Base-by-base conservation (phyloP, 2,113 vertebrate genomes). In the Acrocephalus kingi region DNA sequence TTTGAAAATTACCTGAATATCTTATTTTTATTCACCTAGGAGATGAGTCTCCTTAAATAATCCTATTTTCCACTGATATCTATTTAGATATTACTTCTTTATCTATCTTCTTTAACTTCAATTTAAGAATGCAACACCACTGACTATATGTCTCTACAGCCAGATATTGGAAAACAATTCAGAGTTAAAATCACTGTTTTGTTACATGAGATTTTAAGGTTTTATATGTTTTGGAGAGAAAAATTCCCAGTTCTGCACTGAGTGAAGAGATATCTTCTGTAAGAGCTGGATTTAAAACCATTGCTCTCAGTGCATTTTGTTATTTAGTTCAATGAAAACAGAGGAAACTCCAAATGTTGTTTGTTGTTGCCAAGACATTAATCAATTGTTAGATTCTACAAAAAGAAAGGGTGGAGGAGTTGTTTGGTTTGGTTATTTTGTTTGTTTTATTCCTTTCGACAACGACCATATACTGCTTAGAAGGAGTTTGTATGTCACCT, bases 1-100 rank as follows among this genome's bases (percentile, higher is more conserved):
- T 97, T 91, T 95, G 93, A 97, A 97, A 97, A 97, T 97, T 96
- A 96, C 92, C 72, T 85, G 97, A 95, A 97, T 97, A 96, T 95
- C 86, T 96, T 96, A 90, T 97, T 96, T 97, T 97, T 96, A 96
- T 96, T 87, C 66, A 96, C 84, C 94, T 80, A 89, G 88, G 73
- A 93, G 71, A 96, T 56, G 55, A 94, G 79, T 89, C 88, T 94
- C 74, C 82, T 97, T 93, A 96, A 96, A 95, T 94, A 97, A 95
- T 97, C 76, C 76, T 49, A 83, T 97, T 97, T 96, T 88, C 84
- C 67, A 90, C 39, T 86, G 91, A 89, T 93, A 95, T 56, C 83
- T 66, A 94, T 96, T 96, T 87, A 81, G 87, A 82, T 89, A 94
- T 85, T 93, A 94, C 92, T 97, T 90, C 86, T 96, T 97, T 94